Base-by-base conservation (phyloP, 2,888 invertebrate genomes). In the Callyntrura sp. region DNA sequence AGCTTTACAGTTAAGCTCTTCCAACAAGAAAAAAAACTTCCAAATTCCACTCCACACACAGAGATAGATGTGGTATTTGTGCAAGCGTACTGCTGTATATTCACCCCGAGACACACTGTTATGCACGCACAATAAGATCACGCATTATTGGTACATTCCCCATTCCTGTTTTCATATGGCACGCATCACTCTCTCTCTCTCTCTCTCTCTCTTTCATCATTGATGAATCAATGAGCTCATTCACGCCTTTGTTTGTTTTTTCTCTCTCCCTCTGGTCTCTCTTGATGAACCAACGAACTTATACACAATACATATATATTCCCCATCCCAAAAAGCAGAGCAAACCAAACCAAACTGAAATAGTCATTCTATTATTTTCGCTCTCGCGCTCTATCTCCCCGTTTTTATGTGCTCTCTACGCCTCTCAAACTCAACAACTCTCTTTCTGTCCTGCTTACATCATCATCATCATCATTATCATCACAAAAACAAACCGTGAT, bases 231-330 rank as follows among this genome's bases (percentile, higher is more conserved):
- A 85, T 85, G 85, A 78, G 85, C 76, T 43, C 48, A 85, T 85
- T 85, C 85, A 85, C 85, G 85, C 85, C 85, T 85, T 85, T 85
- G 62, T 85, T 85, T 85, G 76, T 85, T 85, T 85, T 84, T 85
- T 17, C 68, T 83, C 83, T 83, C 68, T 35, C 35, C 6, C 35
- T 35, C 35, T 35, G n/a, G n/a, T 35, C 35, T 35, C 35, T 35
- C 35, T 35, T 35, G 35, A 35, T 35, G 73, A 85, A 35, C 45
- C 35, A 35, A 35, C 43, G n/a, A 14, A 45, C 45, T 48, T 48
- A 8, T 48, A n/a, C n/a, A n/a, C n/a, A n/a, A n/a, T n/a, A n/a
- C n/a, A n/a, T n/a, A n/a, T n/a, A 23, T 45, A 25, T 23, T 48
- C 5, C 20, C 23, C 45, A 51, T 11, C 23, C 11, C 48, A 17